These are phyloP conservation scores for Campoletis raptor DNA, from an alignment of 2,888 invertebrate genomes.

Conservation along the genomic window DNA sequence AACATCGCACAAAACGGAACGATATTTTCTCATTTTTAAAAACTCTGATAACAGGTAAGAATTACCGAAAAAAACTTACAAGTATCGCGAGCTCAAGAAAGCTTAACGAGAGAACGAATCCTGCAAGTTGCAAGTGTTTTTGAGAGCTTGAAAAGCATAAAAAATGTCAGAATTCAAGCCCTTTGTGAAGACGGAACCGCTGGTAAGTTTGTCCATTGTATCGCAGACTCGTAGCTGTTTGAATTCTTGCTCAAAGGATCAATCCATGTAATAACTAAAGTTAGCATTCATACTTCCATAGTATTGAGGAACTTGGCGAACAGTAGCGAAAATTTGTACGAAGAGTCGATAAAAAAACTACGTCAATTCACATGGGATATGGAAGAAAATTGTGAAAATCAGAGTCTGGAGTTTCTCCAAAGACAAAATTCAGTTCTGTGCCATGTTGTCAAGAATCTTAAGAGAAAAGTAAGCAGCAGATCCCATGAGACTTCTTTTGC, in stretches of 20 bases:
- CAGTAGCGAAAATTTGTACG: slow-evolving; percentile 65
- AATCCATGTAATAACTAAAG: slow-evolving; percentile 22
- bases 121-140: slow-evolving; percentile 75
- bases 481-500: not conserved
- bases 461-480: slow-evolving; percentile 70
- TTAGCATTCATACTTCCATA: slow-evolving; percentile 56
- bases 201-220: slow-evolving; percentile 69
- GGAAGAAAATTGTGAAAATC: slow-evolving; percentile 59
- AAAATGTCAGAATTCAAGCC: slow-evolving; percentile 69
- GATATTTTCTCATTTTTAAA: not conserved
- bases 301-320: slow-evolving; percentile 75
- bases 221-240: slow-evolving; percentile 11
- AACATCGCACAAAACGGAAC: not conserved
- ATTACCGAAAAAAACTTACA: slow-evolving; percentile 21
- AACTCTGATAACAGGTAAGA: slow-evolving; percentile 33
- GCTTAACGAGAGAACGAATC: slow-evolving; percentile 63
- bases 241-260: slow-evolving; percentile 21
- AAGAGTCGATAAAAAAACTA: slow-evolving; percentile 73
- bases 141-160: slow-evolving; percentile 74
- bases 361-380: slow-evolving; percentile 74
- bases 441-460: slow-evolving; percentile 74
- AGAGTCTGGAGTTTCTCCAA: slow-evolving; percentile 68
- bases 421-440: slow-evolving; percentile 76
- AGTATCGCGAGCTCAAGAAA: slow-evolving; percentile 32
- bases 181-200: slow-evolving; percentile 73